Percentiles rank a stretch among this genome's conserved stretches.
These are phyloP conservation scores for Oryzias sinensis DNA, from an alignment of 2,797 vertebrate species.

Conservation along the genomic window DNA sequence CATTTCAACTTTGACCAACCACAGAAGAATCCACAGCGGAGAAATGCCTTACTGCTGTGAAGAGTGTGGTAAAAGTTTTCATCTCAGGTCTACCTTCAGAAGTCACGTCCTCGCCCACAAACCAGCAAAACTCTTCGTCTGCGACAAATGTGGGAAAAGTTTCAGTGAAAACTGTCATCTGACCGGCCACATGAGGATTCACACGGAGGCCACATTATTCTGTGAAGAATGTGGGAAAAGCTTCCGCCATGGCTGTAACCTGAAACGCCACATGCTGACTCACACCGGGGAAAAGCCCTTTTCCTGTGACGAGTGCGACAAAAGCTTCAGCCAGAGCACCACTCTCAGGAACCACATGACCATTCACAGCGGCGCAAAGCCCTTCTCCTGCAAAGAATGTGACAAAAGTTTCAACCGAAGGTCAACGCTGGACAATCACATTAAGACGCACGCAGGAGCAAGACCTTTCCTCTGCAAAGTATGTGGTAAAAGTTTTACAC, in stretches of 20 bases:
- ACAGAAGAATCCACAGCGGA: too few species aligned
- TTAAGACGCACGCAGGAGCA: slow-evolving; percentile 5
- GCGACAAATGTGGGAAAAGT: neutral
- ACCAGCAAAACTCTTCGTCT: neutral
- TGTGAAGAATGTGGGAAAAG: slow-evolving; percentile 6
- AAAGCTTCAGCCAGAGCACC: too few species aligned
- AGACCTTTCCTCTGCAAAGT: neutral
- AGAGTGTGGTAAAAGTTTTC: neutral
- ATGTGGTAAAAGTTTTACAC: slow-evolving; percentile 5
- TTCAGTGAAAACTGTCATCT: slow-evolving; percentile 11
- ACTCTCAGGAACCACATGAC: slow-evolving; percentile 3
- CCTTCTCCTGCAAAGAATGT: neutral
- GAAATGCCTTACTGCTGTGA: too few species aligned
- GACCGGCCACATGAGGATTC: slow-evolving; percentile 13
- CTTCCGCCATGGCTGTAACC: slow-evolving; percentile 7
- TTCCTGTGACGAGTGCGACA: neutral
- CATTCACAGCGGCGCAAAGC: slow-evolving; percentile 10
- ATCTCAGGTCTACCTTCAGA: neutral
- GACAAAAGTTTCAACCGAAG: slow-evolving; percentile 2
- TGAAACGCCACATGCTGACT: slow-evolving; percentile 2
- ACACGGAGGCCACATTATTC: slow-evolving; percentile 4
- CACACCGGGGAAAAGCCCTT: too few species aligned
- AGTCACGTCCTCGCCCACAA: neutral
- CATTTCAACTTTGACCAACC: too few species aligned
- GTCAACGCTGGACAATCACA: slow-evolving; percentile 7